Evolutionary conservation across 2,797 vertebrate species (phyloP).

Genomic region (Sebastes vulpes): DNA sequence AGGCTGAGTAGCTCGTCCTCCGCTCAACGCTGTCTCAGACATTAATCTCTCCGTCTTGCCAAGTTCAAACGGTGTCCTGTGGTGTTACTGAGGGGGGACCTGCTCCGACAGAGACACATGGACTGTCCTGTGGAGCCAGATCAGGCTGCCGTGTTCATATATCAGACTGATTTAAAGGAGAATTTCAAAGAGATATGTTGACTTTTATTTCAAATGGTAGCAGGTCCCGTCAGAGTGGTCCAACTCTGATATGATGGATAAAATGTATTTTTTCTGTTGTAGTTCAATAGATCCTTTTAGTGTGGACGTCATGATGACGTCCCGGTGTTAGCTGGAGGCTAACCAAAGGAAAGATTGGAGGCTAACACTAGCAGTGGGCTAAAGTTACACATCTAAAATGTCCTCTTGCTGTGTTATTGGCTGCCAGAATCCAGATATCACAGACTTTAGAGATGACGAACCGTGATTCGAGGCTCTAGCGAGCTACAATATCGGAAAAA

Average conservation of each 20-base stretch:
- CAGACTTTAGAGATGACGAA: too few relatives aligned
- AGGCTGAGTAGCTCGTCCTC: not conserved
- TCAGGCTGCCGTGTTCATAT: not conserved
- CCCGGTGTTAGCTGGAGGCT: too few relatives aligned
- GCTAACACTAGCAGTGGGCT: too few relatives aligned
- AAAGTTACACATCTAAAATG: too few relatives aligned
- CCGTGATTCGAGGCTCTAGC: too few relatives aligned
- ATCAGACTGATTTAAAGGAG: slow-evolving; percentile 2
- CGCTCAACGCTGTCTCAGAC: not conserved
- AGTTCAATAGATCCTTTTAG: not conserved
- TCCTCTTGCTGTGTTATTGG: too few relatives aligned
- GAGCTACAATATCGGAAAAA: too few relatives aligned
- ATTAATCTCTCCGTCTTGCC: slow-evolving; percentile 27
- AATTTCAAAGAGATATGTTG: not conserved
- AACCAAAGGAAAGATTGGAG: too few relatives aligned
- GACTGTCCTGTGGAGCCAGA: not conserved
- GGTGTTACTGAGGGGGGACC: not conserved
- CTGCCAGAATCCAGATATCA: too few relatives aligned
- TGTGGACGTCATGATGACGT: too few relatives aligned
- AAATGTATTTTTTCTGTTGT: not conserved
- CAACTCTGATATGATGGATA: not conserved
- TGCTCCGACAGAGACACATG: too few relatives aligned
- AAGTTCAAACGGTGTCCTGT: slow-evolving; percentile 21
- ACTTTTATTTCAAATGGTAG: not conserved
- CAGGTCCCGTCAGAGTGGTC: not conserved